phyloP scores from a whole-genome alignment of 2,797 vertebrate genomes.

The Clarias pachynema region DNA sequence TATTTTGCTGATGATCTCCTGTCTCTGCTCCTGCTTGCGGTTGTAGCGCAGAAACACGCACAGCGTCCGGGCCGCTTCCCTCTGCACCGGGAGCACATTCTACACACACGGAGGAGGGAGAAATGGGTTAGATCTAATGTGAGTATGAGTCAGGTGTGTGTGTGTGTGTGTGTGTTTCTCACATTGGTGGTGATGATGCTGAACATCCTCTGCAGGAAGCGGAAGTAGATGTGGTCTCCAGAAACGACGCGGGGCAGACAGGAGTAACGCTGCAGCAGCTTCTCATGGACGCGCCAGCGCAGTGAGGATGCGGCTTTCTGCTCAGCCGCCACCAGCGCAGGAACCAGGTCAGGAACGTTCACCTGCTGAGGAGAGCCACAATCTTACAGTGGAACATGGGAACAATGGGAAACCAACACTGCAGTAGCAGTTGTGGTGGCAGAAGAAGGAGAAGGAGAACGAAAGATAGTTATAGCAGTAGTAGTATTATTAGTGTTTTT shows the following conservation, averaged over 20 bases:
- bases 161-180: slow-evolving; percentile 58
- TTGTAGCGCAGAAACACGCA: slow-evolving; percentile 92
- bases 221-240: slow-evolving; percentile 92
- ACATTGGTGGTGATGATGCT: slow-evolving; percentile 91
- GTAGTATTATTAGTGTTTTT: neutral
- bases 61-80: slow-evolving; percentile 88
- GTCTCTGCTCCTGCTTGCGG: slow-evolving; percentile 91
- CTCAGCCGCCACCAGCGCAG: slow-evolving; percentile 86
- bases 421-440: neutral
- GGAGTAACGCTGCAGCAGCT: slow-evolving; percentile 87
- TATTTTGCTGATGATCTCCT: slow-evolving; percentile 89
- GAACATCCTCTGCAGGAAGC: slow-evolving; percentile 90
- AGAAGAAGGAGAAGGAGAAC: neutral
- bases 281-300: slow-evolving; percentile 92
- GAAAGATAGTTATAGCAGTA: neutral
- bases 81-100: slow-evolving; percentile 94
- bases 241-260: slow-evolving; percentile 88
- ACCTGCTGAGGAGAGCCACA: slow-evolving; percentile 67
- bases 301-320: slow-evolving; percentile 88
- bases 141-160: neutral
- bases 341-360: slow-evolving; percentile 83
- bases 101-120: slow-evolving; percentile 56
- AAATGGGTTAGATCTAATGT: neutral
- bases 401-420: neutral
- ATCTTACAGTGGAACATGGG: too few relatives aligned